These are phyloP conservation scores for Euglossa dilemma DNA, from an alignment of 1,140 invertebrate genomes.

Conservation along the genomic window DNA sequence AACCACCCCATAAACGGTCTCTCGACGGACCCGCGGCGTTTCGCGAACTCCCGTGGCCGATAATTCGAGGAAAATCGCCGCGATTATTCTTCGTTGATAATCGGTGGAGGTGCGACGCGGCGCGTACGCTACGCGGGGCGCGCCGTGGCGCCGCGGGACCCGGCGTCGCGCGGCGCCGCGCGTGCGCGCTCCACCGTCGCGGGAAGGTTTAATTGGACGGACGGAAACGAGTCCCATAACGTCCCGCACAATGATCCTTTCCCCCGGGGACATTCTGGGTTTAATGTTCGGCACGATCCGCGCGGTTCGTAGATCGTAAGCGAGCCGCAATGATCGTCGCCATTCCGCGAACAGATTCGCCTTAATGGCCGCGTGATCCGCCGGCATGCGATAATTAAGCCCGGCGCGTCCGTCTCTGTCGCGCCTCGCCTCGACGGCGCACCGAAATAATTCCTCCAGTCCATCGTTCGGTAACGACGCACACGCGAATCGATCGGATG, in stretches of 20 bases:
- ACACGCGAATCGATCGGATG: not conserved
- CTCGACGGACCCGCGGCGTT: no score
- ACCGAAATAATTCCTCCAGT: not conserved
- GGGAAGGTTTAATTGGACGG: conserved; percentile 50
- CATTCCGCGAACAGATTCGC: conserved; percentile 30
- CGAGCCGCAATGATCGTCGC: conserved; percentile 28
- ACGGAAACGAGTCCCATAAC: conserved; percentile 3
- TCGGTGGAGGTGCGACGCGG: not conserved
- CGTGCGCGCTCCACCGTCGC: not conserved
- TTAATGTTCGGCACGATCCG: conserved; percentile 28
- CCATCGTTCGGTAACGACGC: not conserved
- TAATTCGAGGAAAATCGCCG: not conserved
- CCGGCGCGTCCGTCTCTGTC: not conserved
- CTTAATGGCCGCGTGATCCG: conserved; percentile 27
- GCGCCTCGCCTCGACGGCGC: not conserved
- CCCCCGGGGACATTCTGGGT: not conserved
- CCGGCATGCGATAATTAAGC: conserved; percentile 31
- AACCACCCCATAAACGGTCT: no score
- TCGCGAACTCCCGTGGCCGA: not conserved
- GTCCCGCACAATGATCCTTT: conserved; percentile 31
- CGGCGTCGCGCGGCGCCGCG: not conserved
- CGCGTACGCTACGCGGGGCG: no score
- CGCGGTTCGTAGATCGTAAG: conserved; percentile 22
- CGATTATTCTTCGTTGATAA: not conserved
- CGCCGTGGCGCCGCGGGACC: no score